Evolutionary conservation across 92 coral and sea anemone species (phyloP), one percentile per base, ranked within the genome.

Genomic region (Heliopora coerulea): DNA sequence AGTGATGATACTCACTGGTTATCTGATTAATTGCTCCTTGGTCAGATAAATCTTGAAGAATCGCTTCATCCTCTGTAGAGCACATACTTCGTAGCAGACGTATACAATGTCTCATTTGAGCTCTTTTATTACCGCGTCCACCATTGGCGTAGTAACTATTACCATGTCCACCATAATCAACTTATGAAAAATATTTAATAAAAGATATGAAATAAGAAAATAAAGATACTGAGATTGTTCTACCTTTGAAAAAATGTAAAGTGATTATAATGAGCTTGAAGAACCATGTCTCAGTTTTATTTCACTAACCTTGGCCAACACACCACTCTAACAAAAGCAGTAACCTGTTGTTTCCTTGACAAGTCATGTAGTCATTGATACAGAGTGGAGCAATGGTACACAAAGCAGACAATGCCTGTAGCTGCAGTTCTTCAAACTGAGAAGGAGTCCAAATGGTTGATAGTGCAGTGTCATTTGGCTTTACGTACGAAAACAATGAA

Each of bases 91-190:
- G 83, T 39, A 93, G 66, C 49, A 90, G 64, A 54, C 98, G 85
- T 84, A 93, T 49, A 65, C 96, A 89, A 73, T 50, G 88, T 62
- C 96, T 89, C 98, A 93, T 93, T 78, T 93, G 98, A n/a, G 98
- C 88, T 44, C 98, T 78, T 80, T 93, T 93, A 83, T 93, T 93
- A 18, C 98, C 98, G 74, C 98, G 98, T 24, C 98, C 98, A 84
- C 96, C 98, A 32, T 73, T 88, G 28, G 93, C 98, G 85, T 89
- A 88, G 81, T 84, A 93, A 79, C 98, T 93, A 86, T 93, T 93
- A 57, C 98, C 98, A 90, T 93, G 98, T 8, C 98, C 98, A 87
- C 98, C 98, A 88, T 93, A 93, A 58, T 93, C 98, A 78, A 83
- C 98, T 93, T 35, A 56, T 65, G 61, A 15, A 27, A 21, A 8